Evolutionary conservation across 2,797 vertebrate species (phyloP), one percentile per base, ranked within the genome.

Genomic region (Enteromius anoplus): DNA sequence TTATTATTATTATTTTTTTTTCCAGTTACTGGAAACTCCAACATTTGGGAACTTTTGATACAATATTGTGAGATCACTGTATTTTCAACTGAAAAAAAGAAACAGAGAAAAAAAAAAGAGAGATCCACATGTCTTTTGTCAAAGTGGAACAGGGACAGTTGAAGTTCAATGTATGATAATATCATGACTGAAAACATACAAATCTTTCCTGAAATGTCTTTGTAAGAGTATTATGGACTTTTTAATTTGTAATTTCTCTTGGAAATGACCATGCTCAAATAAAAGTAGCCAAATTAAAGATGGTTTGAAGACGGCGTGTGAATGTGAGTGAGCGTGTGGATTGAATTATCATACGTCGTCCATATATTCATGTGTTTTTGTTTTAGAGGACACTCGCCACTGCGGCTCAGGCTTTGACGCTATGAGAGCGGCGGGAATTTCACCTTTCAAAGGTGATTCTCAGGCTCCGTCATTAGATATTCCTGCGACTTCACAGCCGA

Each of bases 151-250:
- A 98, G 97, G 96, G 97, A 97, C 97, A 98, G 98, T 98, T 98
- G 98, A 96, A 94, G 97, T 97, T 97, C 97, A 97, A 98, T 99
- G 98, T 99, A 99, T 98, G 96, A 99, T 99, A 99, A 99, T 99
- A 99, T 95, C 96, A 97, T 97, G 96, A 97, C 95, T 97, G 93
- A 95, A 93, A 92, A 94, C 94, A 94, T 93, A 92, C 95, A 94
- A 97, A 97, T 96, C 97, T 99, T 99, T 99, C 97, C 97, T 98
- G 96, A 99, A 68, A 98, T 99, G 97, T 99, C 97, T 99, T 99
- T 99, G 98, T 99, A 99, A 99, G 98, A 98, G 98, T 99, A 99
- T 98, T 99, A 99, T 98, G 98, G 97, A 98, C 98, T 99, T 98
- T 98, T 98, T 98, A 97, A 99, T 99, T 99, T 99, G 97, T 99